Percentiles rank a stretch among this genome's conserved stretches.
phyloP scores from a whole-genome alignment of 2,797 vertebrate species.

The Sardinella longiceps region DNA sequence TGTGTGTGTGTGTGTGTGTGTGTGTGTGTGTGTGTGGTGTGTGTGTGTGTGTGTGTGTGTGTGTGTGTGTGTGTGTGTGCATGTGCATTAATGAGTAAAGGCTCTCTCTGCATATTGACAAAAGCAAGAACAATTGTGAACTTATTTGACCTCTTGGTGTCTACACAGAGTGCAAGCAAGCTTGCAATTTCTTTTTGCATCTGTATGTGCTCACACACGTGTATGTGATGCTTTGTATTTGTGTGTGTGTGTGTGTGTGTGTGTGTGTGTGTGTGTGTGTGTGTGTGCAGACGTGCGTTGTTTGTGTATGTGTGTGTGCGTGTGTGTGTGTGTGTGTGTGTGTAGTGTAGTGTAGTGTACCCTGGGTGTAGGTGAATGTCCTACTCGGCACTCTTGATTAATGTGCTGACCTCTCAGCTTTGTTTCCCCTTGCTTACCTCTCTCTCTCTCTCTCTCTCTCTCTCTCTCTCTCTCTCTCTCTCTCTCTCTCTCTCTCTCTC shows the following conservation, averaged over 20 bases:
- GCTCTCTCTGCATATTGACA: neutral
- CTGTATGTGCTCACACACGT: too few relatives aligned
- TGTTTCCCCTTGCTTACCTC: neutral
- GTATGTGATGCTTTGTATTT: neutral
- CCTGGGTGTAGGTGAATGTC: neutral
- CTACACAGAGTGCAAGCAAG: neutral
- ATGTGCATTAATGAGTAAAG: neutral
- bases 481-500: neutral
- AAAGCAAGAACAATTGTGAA: neutral
- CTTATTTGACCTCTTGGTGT: neutral
- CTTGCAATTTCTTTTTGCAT: too few relatives aligned
- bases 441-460: neutral
- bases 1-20: neutral
- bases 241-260: neutral
- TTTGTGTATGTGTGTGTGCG: constrained; percentile 4
- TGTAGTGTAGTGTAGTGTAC: too few relatives aligned
- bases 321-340: neutral
- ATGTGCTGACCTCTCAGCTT: constrained; percentile 19
- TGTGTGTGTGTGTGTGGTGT: too few relatives aligned
- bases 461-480: neutral
- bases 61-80: neutral
- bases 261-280: neutral
- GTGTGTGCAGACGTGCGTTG: neutral
- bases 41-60: neutral
- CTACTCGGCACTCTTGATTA: constrained; percentile 21